phyloP scores from a whole-genome alignment of 2,113 vertebrate genomes.

The Tursiops truncatus region DNA sequence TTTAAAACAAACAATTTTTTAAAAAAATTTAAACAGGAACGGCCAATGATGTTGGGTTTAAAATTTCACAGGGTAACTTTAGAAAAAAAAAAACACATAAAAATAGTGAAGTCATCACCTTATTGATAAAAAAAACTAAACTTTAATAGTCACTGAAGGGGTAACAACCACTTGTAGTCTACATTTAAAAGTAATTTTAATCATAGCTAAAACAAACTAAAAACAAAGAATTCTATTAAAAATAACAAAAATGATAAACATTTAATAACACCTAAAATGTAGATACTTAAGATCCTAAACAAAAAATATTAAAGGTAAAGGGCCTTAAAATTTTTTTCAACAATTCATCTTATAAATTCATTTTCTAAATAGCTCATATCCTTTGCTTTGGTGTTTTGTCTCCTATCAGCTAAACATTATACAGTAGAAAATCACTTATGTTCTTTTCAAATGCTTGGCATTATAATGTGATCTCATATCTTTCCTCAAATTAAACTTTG shows the following conservation, averaged over 20 bases:
- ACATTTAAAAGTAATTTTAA: conserved; percentile 87
- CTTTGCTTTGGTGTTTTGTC: conserved; percentile 87
- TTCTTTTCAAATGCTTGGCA: conserved; percentile 97
- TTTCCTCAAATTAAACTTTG: conserved; percentile 98
- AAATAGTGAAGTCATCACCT: conserved; percentile 85
- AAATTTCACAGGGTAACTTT: conserved; percentile 78
- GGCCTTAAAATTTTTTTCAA: conserved; percentile 79
- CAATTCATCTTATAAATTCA: conserved; percentile 73
- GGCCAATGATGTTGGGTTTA: conserved; percentile 68
- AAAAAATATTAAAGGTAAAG: conserved; percentile 83
- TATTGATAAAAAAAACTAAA: conserved; percentile 81
- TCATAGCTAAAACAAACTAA: conserved; percentile 85
- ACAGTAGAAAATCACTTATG: conserved; percentile 82
- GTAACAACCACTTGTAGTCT: conserved; percentile 86
- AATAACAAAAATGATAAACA: conserved; percentile 87
- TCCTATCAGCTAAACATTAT: conserved; percentile 81
- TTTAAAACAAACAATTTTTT: conserved; percentile 35
- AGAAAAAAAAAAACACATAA: conserved; percentile 72
- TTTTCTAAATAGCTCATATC: conserved; percentile 83
- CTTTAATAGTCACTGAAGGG: conserved; percentile 86
- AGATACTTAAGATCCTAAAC: conserved; percentile 86
- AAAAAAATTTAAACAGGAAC: conserved; percentile 54
- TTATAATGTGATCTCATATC: conserved; percentile 99
- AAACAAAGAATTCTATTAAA: conserved; percentile 85
- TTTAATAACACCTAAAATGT: conserved; percentile 82